Conservation (phyloP, 2,113 vertebrate species). For the Triplophysa rosa region DNA sequence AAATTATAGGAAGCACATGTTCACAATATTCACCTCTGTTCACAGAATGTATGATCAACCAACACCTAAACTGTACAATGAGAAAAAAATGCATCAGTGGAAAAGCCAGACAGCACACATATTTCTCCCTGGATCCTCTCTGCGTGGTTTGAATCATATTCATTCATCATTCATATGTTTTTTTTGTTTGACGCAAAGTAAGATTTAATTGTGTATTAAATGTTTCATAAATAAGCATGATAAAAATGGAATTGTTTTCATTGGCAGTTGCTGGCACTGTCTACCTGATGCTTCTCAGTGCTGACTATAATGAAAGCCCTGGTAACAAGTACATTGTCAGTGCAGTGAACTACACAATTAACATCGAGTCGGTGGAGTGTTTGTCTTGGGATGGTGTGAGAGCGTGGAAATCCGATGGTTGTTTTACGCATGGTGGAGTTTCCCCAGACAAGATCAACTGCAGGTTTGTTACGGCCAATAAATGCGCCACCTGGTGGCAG, state of each 20-base stretch:
- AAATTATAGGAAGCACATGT: background rate
- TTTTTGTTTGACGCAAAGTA: background rate
- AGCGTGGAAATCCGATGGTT: slow-evolving; percentile 67
- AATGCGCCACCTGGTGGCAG: slow-evolving; percentile 22
- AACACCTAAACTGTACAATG: slow-evolving; percentile 72
- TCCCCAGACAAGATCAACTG: slow-evolving; percentile 68
- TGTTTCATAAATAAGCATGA: background rate
- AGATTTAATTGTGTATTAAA: background rate
- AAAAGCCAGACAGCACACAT: slow-evolving; percentile 59
- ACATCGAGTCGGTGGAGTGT: slow-evolving; percentile 70
- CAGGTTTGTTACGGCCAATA: slow-evolving; percentile 69
- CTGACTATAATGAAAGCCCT: slow-evolving; percentile 68
- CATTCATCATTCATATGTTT: background rate
- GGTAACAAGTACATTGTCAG: slow-evolving; percentile 59
- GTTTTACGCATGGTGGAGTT: slow-evolving; percentile 60
- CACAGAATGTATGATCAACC: slow-evolving; percentile 77
- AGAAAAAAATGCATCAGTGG: slow-evolving; percentile 69
- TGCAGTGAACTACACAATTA: slow-evolving; percentile 73
- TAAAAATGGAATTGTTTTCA: background rate
- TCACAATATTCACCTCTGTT: background rate
- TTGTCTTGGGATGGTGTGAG: slow-evolving; percentile 72
- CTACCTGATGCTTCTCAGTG: slow-evolving; percentile 76
- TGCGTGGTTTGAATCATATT: slow-evolving; percentile 62
- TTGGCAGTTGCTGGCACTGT: slow-evolving; percentile 58
- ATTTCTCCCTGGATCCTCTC: slow-evolving; percentile 65